Evolutionary conservation across 2,797 vertebrate genomes (phyloP).

Genomic region (Cyprinodon diabolis): DNA sequence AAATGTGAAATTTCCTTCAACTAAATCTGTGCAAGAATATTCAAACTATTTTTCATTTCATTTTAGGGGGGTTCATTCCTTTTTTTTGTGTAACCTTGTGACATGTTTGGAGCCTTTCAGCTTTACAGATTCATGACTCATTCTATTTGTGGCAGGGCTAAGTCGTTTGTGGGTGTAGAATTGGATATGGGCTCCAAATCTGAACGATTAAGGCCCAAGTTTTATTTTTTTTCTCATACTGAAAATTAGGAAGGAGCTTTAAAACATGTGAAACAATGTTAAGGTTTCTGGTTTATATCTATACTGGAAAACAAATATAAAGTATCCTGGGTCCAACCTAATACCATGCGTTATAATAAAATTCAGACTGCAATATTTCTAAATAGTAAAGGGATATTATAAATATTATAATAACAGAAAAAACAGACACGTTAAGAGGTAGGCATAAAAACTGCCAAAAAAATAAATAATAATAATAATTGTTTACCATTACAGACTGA

Average conservation of each 20-base stretch:
- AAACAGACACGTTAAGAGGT: background rate
- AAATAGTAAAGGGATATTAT: background rate
- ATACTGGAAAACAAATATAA: background rate
- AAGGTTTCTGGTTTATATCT: background rate
- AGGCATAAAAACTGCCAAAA: background rate
- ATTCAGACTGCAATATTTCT: background rate
- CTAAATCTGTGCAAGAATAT: conserved; percentile 4
- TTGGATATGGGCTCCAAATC: conserved; percentile 33
- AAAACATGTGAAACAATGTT: conserved; percentile 17
- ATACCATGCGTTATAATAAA: background rate
- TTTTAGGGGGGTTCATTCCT: too few relatives aligned
- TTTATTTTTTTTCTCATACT: conserved; percentile 16
- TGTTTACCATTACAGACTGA: background rate
- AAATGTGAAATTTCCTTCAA: background rate
- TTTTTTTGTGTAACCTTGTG: conserved; percentile 31
- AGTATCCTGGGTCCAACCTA: background rate
- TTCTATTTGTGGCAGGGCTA: conserved; percentile 1
- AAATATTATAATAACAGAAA: background rate
- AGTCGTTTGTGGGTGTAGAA: conserved; percentile 40
- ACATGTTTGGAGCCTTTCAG: conserved; percentile 18
- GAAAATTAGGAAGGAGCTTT: conserved; percentile 8
- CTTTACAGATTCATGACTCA: conserved; percentile 36
- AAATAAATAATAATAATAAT: background rate
- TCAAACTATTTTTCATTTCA: background rate
- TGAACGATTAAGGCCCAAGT: conserved; percentile 11